These are phyloP conservation scores for Boulengeromyrus knoepffleri DNA, from an alignment of 2,113 vertebrate species.

Conservation along the genomic window DNA sequence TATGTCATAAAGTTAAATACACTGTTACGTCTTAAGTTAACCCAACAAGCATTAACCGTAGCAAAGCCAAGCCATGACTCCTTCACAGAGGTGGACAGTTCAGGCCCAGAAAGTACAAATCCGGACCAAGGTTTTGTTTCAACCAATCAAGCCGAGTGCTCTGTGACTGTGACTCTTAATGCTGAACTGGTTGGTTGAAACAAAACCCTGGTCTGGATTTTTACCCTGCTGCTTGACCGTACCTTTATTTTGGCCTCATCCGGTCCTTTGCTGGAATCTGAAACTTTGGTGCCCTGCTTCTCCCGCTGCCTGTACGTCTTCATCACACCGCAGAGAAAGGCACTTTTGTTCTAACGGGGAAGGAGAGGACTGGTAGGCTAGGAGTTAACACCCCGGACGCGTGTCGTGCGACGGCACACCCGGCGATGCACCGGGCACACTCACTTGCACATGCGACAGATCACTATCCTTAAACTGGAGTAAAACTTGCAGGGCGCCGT, in stretches of 20 bases:
- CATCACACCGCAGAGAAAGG: slow-evolving; percentile 99
- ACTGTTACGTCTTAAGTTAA: not conserved
- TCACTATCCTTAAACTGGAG: slow-evolving; percentile 98
- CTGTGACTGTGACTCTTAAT: not conserved
- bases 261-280: slow-evolving; percentile 91
- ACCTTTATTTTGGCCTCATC: slow-evolving; percentile 96
- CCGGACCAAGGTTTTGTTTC: not conserved
- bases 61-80: not conserved
- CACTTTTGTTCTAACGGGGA: slow-evolving; percentile 91
- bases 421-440: not conserved
- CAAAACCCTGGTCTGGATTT: not conserved
- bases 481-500: slow-evolving; percentile 91
- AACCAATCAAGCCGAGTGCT: not conserved
- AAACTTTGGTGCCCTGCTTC: slow-evolving; percentile 95
- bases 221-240: slow-evolving; percentile 21
- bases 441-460: slow-evolving; percentile 96
- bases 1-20: not conserved
- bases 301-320: slow-evolving; percentile 97
- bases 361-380: not conserved
- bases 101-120: not conserved
- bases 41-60: not conserved
- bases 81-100: not conserved
- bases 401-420: not conserved
- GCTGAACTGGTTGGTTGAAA: not conserved
- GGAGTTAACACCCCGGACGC: not conserved